phyloP scores from a whole-genome alignment of 1,140 invertebrate species.

The Procambarus virginalis region DNA sequence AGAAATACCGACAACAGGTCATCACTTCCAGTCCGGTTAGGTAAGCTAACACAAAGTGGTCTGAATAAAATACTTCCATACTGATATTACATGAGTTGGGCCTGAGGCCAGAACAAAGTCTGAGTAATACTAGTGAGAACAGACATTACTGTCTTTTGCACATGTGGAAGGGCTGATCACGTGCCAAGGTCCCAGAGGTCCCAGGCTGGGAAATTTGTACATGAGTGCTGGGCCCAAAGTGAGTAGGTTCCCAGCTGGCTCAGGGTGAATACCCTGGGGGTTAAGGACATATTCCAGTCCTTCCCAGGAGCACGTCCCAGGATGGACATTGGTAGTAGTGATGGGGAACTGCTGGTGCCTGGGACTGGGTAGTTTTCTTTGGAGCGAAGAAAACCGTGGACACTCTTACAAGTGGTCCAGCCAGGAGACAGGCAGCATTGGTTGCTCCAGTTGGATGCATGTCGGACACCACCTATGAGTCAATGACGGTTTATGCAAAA shows the following conservation, averaged over 20 bases:
- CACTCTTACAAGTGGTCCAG: conserved; percentile 37
- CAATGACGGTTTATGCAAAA: conserved; percentile 67
- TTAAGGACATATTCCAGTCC: conserved; percentile 13
- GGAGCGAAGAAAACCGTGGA: conserved; percentile 32
- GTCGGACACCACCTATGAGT: conserved; percentile 61
- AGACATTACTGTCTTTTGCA: conserved; percentile 66
- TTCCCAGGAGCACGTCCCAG: conserved; percentile 58
- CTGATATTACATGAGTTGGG: conserved; percentile 66
- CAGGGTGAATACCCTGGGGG: conserved; percentile 53
- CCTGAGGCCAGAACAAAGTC: conserved; percentile 55
- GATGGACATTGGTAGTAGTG: conserved; percentile 43
- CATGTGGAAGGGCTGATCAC: conserved; percentile 68
- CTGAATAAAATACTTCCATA: conserved; percentile 68
- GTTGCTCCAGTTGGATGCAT: conserved; percentile 60
- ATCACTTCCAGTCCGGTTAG: conserved; percentile 64
- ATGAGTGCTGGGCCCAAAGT: conserved; percentile 60
- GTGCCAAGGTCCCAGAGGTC: conserved; percentile 61
- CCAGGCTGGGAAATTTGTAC: conserved; percentile 64
- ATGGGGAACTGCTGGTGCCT: conserved; percentile 42
- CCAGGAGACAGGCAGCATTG: conserved; percentile 64
- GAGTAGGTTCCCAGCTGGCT: conserved; percentile 62
- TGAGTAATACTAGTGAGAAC: conserved; percentile 67
- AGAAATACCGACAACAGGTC: conserved; percentile 68
- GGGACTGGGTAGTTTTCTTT: conserved; percentile 42
- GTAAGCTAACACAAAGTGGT: conserved; percentile 68